Evolutionary conservation across 2,113 vertebrate genomes (phyloP).

Genomic region (Cryptoleucopteryx plumbea): DNA sequence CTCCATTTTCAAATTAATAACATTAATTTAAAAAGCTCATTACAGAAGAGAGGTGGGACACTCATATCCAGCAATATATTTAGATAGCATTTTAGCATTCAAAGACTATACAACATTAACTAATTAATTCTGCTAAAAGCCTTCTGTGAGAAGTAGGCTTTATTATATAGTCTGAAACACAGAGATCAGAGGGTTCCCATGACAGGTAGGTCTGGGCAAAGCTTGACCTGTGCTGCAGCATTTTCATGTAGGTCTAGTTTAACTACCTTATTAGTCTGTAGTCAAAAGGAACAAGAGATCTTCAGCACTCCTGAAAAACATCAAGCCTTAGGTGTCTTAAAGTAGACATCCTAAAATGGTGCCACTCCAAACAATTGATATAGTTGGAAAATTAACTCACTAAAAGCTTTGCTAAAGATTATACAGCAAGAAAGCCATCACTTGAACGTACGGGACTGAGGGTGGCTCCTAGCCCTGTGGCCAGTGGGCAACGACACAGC

Average conservation of each 20-base stretch:
- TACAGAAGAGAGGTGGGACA: not conserved
- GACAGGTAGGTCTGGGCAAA: not conserved
- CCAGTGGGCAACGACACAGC: not conserved
- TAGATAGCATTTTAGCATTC: not conserved
- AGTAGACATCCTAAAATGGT: not conserved
- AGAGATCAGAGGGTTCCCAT: not conserved
- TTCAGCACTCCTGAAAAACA: not conserved
- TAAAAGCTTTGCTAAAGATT: not conserved
- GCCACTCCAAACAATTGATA: not conserved
- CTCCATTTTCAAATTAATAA: not conserved
- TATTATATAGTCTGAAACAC: not conserved
- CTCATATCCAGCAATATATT: not conserved
- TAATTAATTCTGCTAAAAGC: not conserved
- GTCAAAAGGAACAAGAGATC: not conserved
- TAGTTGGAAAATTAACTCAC: not conserved
- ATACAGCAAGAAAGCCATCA: not conserved
- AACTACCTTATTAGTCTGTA: not conserved
- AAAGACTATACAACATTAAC: not conserved
- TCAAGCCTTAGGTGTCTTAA: not conserved
- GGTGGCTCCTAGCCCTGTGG: not conserved
- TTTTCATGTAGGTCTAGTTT: not conserved
- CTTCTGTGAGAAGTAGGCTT: not conserved
- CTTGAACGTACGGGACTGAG: not conserved
- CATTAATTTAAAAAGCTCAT: not conserved
- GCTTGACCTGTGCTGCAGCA: not conserved